Evolutionary conservation across 1,140 invertebrate species (phyloP).

Genomic region (Paraescarpia echinospica): DNA sequence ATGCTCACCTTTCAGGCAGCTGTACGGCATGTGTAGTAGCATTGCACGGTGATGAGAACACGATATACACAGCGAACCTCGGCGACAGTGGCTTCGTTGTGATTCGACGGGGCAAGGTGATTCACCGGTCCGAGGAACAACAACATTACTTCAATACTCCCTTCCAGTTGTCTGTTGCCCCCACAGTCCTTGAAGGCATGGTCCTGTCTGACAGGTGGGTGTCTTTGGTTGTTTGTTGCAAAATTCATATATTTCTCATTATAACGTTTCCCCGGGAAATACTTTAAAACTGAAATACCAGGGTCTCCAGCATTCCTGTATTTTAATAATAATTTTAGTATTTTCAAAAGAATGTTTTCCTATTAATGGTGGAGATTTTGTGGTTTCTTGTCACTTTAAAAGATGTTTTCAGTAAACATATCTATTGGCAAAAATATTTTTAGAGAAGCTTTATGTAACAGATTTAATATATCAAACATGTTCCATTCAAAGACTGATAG

Average conservation of each 20-base stretch:
- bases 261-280: not conserved
- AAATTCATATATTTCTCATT: too few species aligned
- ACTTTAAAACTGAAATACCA: not conserved
- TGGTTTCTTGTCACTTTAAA: too few species aligned
- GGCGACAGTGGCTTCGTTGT: slow-evolving; percentile 98
- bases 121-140: slow-evolving; percentile 91
- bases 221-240: not conserved
- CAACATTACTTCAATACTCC: slow-evolving; percentile 99
- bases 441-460: too few species aligned
- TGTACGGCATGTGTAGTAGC: slow-evolving; percentile 96
- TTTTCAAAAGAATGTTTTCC: too few species aligned
- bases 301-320: not conserved
- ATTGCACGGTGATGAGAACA: slow-evolving; percentile 83
- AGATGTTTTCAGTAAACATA: too few species aligned
- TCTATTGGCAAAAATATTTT: too few species aligned
- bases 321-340: too few species aligned
- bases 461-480: too few species aligned
- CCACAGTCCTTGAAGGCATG: slow-evolving; percentile 79
- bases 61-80: slow-evolving; percentile 92
- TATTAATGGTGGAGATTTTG: too few species aligned
- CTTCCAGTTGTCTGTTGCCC: slow-evolving; percentile 91
- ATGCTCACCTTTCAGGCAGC: slow-evolving; percentile 71
- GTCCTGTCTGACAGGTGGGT: slow-evolving; percentile 83
- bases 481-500: too few species aligned
- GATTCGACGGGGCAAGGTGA: slow-evolving; percentile 77